Percentiles rank a stretch among this genome's conserved stretches.
Conservation (phyloP, 1,140 invertebrate species). For the Agraylea sexmaculata region DNA sequence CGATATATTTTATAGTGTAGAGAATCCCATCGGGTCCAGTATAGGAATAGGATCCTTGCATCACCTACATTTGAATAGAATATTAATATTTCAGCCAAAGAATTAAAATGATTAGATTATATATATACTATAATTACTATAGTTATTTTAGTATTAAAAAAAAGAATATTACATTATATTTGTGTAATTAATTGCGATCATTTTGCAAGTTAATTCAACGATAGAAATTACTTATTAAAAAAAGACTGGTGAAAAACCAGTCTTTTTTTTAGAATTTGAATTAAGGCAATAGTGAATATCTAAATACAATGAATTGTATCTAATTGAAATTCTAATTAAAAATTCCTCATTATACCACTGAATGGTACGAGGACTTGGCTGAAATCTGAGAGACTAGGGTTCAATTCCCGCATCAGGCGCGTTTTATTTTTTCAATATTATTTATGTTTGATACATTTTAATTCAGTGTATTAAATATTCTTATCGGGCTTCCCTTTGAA, state of each 20-base stretch:
- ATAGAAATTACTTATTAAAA: neutral
- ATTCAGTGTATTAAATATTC: too few species aligned
- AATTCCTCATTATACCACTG: too few species aligned
- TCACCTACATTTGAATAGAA: conserved; percentile 36
- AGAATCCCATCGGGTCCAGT: conserved; percentile 48
- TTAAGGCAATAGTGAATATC: too few species aligned
- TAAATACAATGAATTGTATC: too few species aligned
- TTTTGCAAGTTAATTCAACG: neutral
- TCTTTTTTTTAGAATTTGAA: too few species aligned
- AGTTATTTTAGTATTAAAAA: neutral
- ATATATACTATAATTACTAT: neutral
- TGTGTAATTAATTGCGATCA: neutral
- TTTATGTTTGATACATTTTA: too few species aligned
- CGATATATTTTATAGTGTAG: conserved; percentile 50
- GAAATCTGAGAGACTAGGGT: too few species aligned
- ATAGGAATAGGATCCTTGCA: conserved; percentile 49
- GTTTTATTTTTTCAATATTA: too few species aligned
- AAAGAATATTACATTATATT: neutral
- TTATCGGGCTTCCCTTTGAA: too few species aligned
- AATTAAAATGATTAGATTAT: conserved; percentile 20
- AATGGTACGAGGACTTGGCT: too few species aligned
- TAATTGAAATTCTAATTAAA: too few species aligned
- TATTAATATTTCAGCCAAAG: conserved; percentile 27
- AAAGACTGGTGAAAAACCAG: neutral
- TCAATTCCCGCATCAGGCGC: too few species aligned